Conservation (phyloP, 2,113 vertebrate genomes). For the Bos indicus region DNA sequence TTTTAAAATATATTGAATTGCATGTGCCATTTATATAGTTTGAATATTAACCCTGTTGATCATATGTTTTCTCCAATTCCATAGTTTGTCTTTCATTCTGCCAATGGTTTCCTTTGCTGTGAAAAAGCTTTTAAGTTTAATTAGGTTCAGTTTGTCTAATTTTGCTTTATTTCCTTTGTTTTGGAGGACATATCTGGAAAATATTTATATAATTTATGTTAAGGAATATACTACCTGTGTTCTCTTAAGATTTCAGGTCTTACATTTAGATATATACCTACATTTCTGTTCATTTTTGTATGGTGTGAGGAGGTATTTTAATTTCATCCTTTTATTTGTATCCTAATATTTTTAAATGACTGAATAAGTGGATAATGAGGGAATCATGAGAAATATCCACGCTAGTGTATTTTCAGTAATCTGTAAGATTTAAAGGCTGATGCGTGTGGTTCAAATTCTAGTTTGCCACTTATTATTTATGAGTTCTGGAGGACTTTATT, state of each 20-base stretch:
- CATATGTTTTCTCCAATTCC: background rate
- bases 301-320: background rate
- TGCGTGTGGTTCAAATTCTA: background rate
- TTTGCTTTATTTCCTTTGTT: background rate
- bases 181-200: background rate
- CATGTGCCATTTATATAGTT: background rate
- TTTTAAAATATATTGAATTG: background rate
- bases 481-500: background rate
- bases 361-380: background rate
- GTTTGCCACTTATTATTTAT: background rate
- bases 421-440: background rate
- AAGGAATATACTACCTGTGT: background rate
- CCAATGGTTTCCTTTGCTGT: background rate
- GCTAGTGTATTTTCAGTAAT: background rate
- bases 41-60: background rate
- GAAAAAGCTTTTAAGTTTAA: background rate
- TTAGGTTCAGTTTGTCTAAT: background rate
- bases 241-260: background rate
- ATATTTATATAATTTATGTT: background rate
- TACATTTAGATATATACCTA: background rate
- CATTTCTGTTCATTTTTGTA: background rate
- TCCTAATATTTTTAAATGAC: background rate
- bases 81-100: background rate
- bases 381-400: background rate
- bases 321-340: background rate